Conservation (phyloP, 35 echinoderm and acorn worm species). For the Ptychodera flava region DNA sequence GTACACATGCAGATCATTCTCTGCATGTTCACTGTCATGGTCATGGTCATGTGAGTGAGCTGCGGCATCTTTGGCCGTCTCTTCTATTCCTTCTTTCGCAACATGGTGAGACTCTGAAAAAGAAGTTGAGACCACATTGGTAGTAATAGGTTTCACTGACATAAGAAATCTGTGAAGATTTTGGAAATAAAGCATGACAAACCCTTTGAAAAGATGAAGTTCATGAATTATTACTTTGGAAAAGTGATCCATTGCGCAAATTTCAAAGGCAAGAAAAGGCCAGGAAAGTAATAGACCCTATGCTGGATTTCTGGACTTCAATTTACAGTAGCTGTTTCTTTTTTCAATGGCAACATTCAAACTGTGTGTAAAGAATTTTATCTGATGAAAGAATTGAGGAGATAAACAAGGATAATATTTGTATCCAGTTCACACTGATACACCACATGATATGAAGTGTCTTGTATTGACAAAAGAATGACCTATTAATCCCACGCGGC, state of each 20-base stretch:
- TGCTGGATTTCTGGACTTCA: too few relatives aligned
- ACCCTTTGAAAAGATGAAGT: background rate
- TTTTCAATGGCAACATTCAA: background rate
- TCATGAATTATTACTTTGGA: background rate
- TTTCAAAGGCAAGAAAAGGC: too few relatives aligned
- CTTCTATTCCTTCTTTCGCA: constrained; percentile 27
- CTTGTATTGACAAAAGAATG: too few relatives aligned
- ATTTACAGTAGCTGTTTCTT: background rate
- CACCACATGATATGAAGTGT: too few relatives aligned
- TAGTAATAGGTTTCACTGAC: too few relatives aligned
- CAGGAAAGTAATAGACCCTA: too few relatives aligned
- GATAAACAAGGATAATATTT: too few relatives aligned
- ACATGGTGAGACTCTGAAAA: constrained; percentile 10
- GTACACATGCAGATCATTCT: constrained; percentile 69
- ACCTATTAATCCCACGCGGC: too few relatives aligned
- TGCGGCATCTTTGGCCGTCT: background rate
- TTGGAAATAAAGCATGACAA: constrained; percentile 11
- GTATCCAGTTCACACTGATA: too few relatives aligned
- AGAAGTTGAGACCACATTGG: constrained; percentile 2
- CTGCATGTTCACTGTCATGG: constrained; percentile 22
- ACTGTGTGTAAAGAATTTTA: too few relatives aligned
- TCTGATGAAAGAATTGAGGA: too few relatives aligned
- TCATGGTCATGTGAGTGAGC: constrained; percentile 16
- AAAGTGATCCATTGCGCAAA: background rate
- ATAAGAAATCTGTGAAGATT: constrained; percentile 24